These are phyloP conservation scores for Drosophila engyochracea DNA, from an alignment of 2,888 invertebrate genomes.

Conservation along the genomic window DNA sequence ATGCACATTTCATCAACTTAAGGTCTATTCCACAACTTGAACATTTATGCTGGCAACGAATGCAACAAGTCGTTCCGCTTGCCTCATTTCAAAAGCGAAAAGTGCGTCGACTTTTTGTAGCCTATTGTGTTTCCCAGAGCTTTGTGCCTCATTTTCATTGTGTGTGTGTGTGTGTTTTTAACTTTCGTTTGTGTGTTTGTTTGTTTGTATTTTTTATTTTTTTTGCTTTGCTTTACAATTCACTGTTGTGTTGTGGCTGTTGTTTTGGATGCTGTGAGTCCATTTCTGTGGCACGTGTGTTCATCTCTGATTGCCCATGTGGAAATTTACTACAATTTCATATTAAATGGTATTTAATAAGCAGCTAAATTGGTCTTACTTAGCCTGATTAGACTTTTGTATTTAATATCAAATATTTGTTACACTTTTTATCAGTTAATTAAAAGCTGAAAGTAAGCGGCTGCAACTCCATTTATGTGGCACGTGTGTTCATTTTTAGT, in stretches of 20 bases:
- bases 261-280: conserved; percentile 47
- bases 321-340: conserved; percentile 51
- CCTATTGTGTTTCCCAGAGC: conserved; percentile 48
- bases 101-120: conserved; percentile 59
- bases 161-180: conserved; percentile 35
- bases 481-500: conserved; percentile 54
- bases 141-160: conserved; percentile 35
- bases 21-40: conserved; percentile 26
- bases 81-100: conserved; percentile 68
- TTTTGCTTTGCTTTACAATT: conserved; percentile 40
- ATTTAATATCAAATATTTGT: neutral
- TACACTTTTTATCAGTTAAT: neutral
- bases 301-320: conserved; percentile 43
- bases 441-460: neutral
- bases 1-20: conserved; percentile 69
- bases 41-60: conserved; percentile 11
- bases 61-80: conserved; percentile 64
- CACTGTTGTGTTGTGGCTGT: conserved; percentile 27
- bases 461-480: conserved; percentile 40
- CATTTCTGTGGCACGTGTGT: conserved; percentile 61
- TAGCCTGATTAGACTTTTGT: neutral
- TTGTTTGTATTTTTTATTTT: conserved; percentile 14
- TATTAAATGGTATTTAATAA: neutral
- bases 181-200: conserved; percentile 61
- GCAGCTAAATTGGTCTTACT: neutral